Conservation (phyloP, 2,888 invertebrate genomes). For the Sphecodes monilicornis region DNA sequence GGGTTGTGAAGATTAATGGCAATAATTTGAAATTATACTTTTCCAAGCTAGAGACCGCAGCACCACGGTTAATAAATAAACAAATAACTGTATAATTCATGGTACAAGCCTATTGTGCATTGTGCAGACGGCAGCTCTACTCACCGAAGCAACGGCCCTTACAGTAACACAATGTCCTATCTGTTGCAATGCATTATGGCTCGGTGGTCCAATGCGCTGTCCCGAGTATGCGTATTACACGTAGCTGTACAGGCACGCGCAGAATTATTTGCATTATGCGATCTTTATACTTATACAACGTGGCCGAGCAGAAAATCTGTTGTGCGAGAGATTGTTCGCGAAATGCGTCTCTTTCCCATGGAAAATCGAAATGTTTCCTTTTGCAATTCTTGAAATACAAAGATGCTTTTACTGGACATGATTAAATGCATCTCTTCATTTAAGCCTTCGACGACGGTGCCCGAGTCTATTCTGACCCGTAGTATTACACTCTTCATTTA, state of each 20-base stretch:
- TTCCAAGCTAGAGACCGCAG: conserved; percentile 28
- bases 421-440: too few relatives aligned
- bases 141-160: conserved; percentile 42
- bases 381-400: too few relatives aligned
- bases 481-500: too few relatives aligned
- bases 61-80: conserved; percentile 68
- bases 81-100: conserved; percentile 68
- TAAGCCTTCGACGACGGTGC: too few relatives aligned
- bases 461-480: too few relatives aligned
- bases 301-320: conserved; percentile 6
- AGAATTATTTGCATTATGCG: conserved; percentile 57
- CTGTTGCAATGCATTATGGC: conserved; percentile 68
- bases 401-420: too few relatives aligned
- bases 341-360: too few relatives aligned
- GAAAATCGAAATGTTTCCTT: too few relatives aligned
- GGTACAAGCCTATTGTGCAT: conserved; percentile 69
- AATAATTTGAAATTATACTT: neutral
- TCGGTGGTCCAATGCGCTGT: conserved; percentile 32
- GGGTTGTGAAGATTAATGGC: neutral
- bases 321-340: neutral
- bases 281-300: conserved; percentile 46
- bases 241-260: conserved; percentile 47
- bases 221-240: conserved; percentile 44
- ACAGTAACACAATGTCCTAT: conserved; percentile 69
- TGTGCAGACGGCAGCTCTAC: conserved; percentile 58